Evolutionary conservation across 2,888 invertebrate species (phyloP), one percentile per base, ranked within the genome.

Genomic region (Platerodrilus igneus): DNA sequence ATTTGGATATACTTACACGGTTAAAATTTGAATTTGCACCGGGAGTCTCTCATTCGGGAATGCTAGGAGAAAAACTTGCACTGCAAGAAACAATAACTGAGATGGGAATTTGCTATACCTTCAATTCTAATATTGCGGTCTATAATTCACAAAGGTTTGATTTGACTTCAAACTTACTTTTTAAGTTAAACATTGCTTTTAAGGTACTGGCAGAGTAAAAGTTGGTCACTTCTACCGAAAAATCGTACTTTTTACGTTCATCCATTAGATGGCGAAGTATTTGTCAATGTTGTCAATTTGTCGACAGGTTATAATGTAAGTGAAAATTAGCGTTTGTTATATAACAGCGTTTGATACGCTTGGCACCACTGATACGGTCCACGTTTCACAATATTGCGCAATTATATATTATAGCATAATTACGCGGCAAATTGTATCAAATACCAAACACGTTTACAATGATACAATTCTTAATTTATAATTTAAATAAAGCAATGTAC

Each of bases 251-350:
- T 79, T 25, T 74, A 70, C 20, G 77, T 84, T 0, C 83, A 82
- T 66, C 83, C 83, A 0, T 57, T 84, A 5, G 83, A 84, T 55
- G 84, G 85, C 0, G 83, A 84, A 66, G 79, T 83, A n/a, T 83
- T 83, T 60, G 79, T 80, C 0, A 81, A 83, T 64, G 71, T 83
- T n/a, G 77, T 81, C 38, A 81, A 83, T 53, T 69, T 84, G 54
- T 78, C 82, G 0, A 75, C 78, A 0, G 72, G 77, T 6, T 83
- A 81, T 55, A 71, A 76, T 58, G 83, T 83, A 56, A 74, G 74
- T 60, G 56, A 18, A 5, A 25, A 8, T 5, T 14, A n/a, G n/a
- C n/a, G n/a, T n/a, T n/a, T n/a, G n/a, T n/a, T n/a, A n/a, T n/a
- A n/a, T n/a, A n/a, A n/a, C n/a, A n/a, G n/a, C n/a, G n/a, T n/a